These are phyloP conservation scores for Ctenosaura bakeri DNA, from an alignment of 2,797 vertebrate species.

Conservation along the genomic window DNA sequence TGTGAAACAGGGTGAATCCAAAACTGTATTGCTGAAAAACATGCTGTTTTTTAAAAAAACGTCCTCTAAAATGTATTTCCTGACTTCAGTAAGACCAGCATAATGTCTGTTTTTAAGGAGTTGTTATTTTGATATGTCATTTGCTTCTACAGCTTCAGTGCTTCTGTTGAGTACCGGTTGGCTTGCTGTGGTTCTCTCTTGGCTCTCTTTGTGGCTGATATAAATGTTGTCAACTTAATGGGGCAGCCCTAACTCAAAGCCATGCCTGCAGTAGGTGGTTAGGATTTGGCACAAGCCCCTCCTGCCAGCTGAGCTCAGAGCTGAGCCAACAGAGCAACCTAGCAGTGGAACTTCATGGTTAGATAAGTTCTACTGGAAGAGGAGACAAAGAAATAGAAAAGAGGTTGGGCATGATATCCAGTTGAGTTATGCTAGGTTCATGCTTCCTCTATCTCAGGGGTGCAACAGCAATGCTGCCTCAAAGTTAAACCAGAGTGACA, in stretches of 20 bases:
- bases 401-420: too few species aligned
- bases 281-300: too few species aligned
- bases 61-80: not conserved
- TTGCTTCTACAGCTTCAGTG: not conserved
- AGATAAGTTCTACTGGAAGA: too few species aligned
- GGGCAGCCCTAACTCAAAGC: not conserved
- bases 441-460: too few species aligned
- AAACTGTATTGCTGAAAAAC: not conserved
- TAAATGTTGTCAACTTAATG: not conserved
- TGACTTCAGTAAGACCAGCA: not conserved
- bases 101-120: not conserved
- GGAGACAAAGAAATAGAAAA: too few species aligned
- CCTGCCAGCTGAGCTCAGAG: too few species aligned
- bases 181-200: not conserved
- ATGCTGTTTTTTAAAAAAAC: not conserved
- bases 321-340: too few species aligned
- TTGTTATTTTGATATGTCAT: not conserved
- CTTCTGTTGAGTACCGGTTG: not conserved
- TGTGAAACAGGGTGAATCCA: not conserved
- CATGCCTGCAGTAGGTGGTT: too few species aligned
- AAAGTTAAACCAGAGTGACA: too few species aligned
- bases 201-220: not conserved
- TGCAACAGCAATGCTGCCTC: too few species aligned
- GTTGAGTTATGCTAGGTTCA: too few species aligned
- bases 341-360: too few species aligned